Percentiles rank a stretch among this genome's conserved stretches.
Evolutionary conservation across 2,113 vertebrate genomes (phyloP).

Genomic region (Malurus elegans): DNA sequence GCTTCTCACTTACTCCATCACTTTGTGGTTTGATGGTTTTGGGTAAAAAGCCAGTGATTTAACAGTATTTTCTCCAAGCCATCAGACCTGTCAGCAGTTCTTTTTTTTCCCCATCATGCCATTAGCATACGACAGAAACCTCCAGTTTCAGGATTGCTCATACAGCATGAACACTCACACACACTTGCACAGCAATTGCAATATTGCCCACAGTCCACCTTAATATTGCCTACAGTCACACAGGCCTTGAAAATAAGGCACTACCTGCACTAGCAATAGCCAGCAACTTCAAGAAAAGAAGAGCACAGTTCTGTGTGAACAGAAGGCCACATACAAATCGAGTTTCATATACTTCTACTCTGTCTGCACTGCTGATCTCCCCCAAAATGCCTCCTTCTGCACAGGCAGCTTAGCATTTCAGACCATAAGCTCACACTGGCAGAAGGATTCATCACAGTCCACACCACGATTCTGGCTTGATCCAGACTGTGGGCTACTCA

Average conservation of each 20-base stretch:
- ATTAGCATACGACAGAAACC: not conserved
- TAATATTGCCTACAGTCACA: not conserved
- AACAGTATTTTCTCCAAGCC: not conserved
- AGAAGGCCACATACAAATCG: not conserved
- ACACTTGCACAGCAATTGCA: not conserved
- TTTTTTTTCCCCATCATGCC: not conserved
- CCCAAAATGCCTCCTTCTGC: not conserved
- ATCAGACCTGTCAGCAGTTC: not conserved
- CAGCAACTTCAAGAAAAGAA: not conserved
- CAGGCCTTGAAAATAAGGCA: not conserved
- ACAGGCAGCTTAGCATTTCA: not conserved
- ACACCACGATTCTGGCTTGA: not conserved
- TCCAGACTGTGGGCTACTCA: not conserved
- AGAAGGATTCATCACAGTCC: not conserved
- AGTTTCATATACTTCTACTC: not conserved
- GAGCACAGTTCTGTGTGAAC: no score
- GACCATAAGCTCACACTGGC: not conserved
- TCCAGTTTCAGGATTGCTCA: not conserved
- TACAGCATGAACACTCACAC: not conserved
- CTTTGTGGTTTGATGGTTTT: not conserved
- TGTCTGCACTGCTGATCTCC: not conserved
- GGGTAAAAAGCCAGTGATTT: not conserved
- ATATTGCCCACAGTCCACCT: not conserved
- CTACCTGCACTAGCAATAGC: not conserved
- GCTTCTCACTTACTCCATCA: not conserved